Percentiles rank a stretch among this genome's conserved stretches.
Evolutionary conservation across 2,113 vertebrate species (phyloP).

Genomic region (Cariama cristata): DNA sequence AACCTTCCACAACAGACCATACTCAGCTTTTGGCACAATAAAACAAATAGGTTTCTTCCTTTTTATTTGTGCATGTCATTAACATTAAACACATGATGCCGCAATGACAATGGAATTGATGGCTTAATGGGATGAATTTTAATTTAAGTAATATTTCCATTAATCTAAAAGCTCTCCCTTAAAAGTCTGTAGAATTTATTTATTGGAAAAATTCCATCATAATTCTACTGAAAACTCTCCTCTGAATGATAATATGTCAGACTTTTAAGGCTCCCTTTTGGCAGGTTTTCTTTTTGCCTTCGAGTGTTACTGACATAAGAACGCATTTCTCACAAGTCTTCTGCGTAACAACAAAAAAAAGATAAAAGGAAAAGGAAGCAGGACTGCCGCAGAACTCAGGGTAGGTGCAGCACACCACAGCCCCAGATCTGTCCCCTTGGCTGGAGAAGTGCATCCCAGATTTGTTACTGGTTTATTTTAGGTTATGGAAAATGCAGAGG

Average conservation of each 20-base stretch:
- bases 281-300: background rate
- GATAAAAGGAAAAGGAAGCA: background rate
- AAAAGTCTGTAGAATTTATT: constrained; percentile 71
- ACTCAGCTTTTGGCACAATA: background rate
- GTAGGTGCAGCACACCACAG: background rate
- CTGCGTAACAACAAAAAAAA: background rate
- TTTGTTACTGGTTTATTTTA: background rate
- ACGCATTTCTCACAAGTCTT: constrained; percentile 6
- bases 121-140: constrained; percentile 68
- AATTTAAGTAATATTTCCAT: constrained; percentile 73
- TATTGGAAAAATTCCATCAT: constrained; percentile 68
- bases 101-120: constrained; percentile 64
- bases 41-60: constrained; percentile 24
- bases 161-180: constrained; percentile 73
- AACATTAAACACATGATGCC: constrained; percentile 48
- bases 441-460: background rate
- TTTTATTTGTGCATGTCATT: constrained; percentile 59
- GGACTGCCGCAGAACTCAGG: background rate
- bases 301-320: background rate
- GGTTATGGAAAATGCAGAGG: constrained; percentile 8
- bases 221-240: constrained; percentile 49
- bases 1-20: background rate
- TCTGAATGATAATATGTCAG: constrained; percentile 55
- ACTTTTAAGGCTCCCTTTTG: constrained; percentile 41
- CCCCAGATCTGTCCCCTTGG: background rate